phyloP scores from a whole-genome alignment of 2,797 vertebrate genomes.

The Petrocephalus sullivani region DNA sequence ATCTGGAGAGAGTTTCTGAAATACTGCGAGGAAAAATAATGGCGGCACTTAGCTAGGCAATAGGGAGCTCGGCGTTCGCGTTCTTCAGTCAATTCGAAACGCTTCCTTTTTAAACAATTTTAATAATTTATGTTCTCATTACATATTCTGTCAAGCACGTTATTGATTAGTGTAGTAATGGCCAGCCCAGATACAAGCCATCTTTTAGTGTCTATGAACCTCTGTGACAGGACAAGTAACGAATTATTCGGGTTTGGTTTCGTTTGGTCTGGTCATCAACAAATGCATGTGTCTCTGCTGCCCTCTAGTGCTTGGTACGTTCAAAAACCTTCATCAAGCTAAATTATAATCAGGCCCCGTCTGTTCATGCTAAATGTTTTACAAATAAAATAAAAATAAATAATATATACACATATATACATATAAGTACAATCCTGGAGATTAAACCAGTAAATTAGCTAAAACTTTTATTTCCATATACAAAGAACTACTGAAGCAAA shows the following conservation, averaged over 20 bases:
- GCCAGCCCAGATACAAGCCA: neutral
- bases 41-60: neutral
- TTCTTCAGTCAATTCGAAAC: neutral
- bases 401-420: neutral
- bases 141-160: neutral
- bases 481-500: neutral
- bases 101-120: constrained; percentile 6
- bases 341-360: neutral
- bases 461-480: neutral
- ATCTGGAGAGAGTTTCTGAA: constrained; percentile 8
- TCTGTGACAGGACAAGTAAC: neutral
- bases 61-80: neutral
- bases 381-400: neutral
- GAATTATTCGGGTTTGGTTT: neutral
- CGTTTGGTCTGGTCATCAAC: neutral
- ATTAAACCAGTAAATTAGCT: neutral
- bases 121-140: neutral
- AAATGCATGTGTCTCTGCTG: constrained; percentile 14
- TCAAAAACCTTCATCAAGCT: neutral
- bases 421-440: too few species aligned
- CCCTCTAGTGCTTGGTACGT: constrained; percentile 15
- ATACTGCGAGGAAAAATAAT: constrained; percentile 2
- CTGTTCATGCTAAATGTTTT: neutral
- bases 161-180: neutral
- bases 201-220: neutral